Evolutionary conservation across 1,140 invertebrate species (phyloP).

Genomic region (Trichonephila inaurata): DNA sequence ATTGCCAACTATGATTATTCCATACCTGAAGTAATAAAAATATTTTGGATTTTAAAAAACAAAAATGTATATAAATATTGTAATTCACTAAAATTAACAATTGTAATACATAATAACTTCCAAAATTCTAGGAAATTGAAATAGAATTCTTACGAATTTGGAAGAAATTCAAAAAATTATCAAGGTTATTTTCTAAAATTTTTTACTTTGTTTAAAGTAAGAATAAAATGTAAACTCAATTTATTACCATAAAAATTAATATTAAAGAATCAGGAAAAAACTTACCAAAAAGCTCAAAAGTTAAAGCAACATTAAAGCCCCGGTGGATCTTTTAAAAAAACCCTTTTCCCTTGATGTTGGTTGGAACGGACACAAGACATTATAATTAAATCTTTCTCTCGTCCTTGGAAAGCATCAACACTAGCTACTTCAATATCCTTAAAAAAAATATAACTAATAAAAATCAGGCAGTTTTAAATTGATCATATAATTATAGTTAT

Average conservation of each 20-base stretch:
- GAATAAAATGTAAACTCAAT: too few relatives aligned
- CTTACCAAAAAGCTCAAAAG: slow-evolving; percentile 92
- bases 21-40: slow-evolving; percentile 84
- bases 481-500: too few relatives aligned
- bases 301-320: slow-evolving; percentile 98
- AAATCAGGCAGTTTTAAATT: not conserved
- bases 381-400: slow-evolving; percentile 99
- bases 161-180: too few relatives aligned
- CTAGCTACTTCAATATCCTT: slow-evolving; percentile 98
- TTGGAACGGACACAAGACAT: slow-evolving; percentile 94
- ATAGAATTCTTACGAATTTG: too few relatives aligned
- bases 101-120: too few relatives aligned
- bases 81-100: too few relatives aligned
- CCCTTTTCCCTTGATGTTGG: slow-evolving; percentile 94
- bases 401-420: slow-evolving; percentile 97
- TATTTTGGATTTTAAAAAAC: too few relatives aligned
- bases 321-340: slow-evolving; percentile 98
- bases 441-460: slow-evolving; percentile 21
- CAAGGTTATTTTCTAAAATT: too few relatives aligned
- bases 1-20: slow-evolving; percentile 99
- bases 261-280: not conserved
- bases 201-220: too few relatives aligned
- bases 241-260: too few relatives aligned
- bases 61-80: too few relatives aligned
- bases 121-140: too few relatives aligned